Evolutionary conservation across 2,113 vertebrate species (phyloP), one percentile per base, ranked within the genome.

Genomic region (Crocuta crocuta): DNA sequence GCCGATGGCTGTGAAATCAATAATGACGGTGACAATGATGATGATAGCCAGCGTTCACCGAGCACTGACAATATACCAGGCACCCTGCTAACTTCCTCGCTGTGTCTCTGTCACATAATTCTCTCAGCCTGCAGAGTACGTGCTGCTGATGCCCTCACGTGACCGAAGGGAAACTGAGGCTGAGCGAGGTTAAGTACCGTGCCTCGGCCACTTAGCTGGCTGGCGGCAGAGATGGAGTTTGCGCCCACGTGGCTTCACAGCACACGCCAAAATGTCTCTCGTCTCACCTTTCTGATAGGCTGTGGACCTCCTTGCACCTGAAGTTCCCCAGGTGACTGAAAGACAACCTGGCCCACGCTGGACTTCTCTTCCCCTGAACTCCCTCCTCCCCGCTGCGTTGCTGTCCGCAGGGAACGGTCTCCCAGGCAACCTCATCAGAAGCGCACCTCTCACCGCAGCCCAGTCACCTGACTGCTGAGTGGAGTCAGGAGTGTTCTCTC

Each of bases 351-450:
- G 78, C 39, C 61, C n/a, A 43, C 81, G 31, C 9, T 0, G 11
- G 88, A 39, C 68, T 80, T 74, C 68, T 7, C 79, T 73, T 35
- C 55, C 78, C 24, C 13, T 23, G 95, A 68, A 63, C 17, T 91
- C 66, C 53, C 9, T 33, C 35, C 89, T 58, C 78, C 65, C 55
- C 43, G 83, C 50, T 58, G 35, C 7, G 7, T 43, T 70, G 70
- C 83, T 83, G 55, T 39, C 50, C 21, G 55, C 28, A 55, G 28
- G 28, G 4, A 26, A 31, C 4, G 1, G 23, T n/a, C 73, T 48
- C 68, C 12, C 35, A 53, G 45, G 78, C 76, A 24, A 19, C 31
- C n/a, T 17, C 1, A 1, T 31, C 3, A 3, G 23, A 9, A 61
- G 7, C 24, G 39, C 33, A 21, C 26, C 55, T 39, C 26, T 33